Percentiles rank a stretch among this genome's conserved stretches.
These are phyloP conservation scores for Coregonus clupeaformis DNA, from an alignment of 2,113 vertebrate genomes.

Conservation along the genomic window DNA sequence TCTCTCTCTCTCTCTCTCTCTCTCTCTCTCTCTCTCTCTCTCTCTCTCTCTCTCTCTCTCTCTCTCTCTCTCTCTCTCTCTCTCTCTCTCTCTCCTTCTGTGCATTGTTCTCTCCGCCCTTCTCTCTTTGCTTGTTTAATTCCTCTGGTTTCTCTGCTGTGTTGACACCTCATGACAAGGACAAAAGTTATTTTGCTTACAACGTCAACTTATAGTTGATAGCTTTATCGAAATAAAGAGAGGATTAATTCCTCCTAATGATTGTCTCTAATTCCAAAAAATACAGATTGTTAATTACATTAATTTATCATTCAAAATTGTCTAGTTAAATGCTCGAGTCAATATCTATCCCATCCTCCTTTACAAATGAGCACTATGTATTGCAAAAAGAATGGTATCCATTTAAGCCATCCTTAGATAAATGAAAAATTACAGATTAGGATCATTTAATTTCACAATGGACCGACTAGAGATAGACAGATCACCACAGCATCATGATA, in stretches of 20 bases:
- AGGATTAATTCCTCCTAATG: neutral
- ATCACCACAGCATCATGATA: neutral
- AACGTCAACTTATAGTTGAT: neutral
- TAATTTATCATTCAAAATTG: too few relatives aligned
- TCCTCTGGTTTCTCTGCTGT: constrained; percentile 40
- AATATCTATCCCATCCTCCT: neutral
- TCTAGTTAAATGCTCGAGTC: too few relatives aligned
- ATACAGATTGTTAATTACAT: too few relatives aligned
- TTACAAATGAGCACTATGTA: neutral
- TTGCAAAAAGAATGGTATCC: neutral
- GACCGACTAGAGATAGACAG: neutral
- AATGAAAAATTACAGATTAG: neutral
- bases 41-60: too few relatives aligned
- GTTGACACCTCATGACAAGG: constrained; percentile 58
- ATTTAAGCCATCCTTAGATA: neutral
- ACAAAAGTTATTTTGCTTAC: constrained; percentile 44
- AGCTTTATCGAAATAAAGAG: neutral
- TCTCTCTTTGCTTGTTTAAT: neutral
- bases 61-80: too few relatives aligned
- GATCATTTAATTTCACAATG: neutral
- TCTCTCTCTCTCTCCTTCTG: neutral
- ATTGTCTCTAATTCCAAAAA: neutral
- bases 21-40: too few relatives aligned
- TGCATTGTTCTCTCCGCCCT: neutral
- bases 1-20: too few relatives aligned